Conservation (phyloP, 2,113 vertebrate species). For the Thamnaconus septentrionalis region DNA sequence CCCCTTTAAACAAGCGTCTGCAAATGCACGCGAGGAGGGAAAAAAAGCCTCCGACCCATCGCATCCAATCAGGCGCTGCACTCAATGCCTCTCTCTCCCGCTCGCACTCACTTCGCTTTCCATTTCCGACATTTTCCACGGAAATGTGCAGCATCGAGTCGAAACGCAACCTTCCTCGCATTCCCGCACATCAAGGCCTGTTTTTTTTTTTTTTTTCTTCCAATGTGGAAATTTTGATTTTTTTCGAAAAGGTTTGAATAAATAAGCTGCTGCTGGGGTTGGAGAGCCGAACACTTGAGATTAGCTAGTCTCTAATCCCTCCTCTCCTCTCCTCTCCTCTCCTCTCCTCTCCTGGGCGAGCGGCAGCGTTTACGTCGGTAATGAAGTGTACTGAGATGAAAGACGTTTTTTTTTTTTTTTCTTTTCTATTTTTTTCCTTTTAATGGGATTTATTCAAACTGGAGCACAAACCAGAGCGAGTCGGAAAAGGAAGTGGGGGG, state of each 20-base stretch:
- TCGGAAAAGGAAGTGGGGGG: conserved; percentile 34
- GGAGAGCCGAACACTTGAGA: conserved; percentile 64
- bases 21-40: conserved; percentile 60
- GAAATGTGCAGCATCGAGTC: not conserved
- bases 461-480: conserved; percentile 68
- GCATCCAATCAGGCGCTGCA: conserved; percentile 57
- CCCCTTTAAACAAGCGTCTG: conserved; percentile 73
- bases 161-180: conserved; percentile 23
- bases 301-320: conserved; percentile 67
- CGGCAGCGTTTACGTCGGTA: conserved; percentile 68
- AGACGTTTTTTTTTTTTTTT: conserved; percentile 37
- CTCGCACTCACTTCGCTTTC: not conserved
- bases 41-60: conserved; percentile 72
- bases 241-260: conserved; percentile 31
- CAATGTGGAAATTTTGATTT: conserved; percentile 62
- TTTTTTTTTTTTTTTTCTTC: conserved; percentile 47
- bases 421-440: conserved; percentile 26
- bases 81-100: conserved; percentile 39
- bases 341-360: conserved; percentile 63
- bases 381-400: conserved; percentile 78
- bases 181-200: conserved; percentile 40
- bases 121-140: conserved; percentile 15
- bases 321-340: conserved; percentile 61
- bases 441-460: conserved; percentile 76
- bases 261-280: conserved; percentile 44